Base-by-base conservation (phyloP, 1,140 invertebrate species). In the Drosophila guanche region DNA sequence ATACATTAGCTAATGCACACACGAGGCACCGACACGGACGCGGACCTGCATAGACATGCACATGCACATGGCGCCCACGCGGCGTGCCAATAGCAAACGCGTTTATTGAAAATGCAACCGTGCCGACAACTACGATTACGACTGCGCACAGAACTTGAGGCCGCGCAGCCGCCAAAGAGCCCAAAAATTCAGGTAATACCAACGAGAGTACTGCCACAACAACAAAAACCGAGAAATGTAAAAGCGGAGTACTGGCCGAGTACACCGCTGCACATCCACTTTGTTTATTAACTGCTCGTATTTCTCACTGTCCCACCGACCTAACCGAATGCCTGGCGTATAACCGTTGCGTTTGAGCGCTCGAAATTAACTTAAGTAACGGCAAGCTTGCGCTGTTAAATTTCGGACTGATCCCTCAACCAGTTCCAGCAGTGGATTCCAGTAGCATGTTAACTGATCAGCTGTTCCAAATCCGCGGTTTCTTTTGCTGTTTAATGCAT, bases 61-160 rank as follows among this genome's bases (percentile, higher is more conserved):
- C 65, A 46, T 46, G 71, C 43, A 57, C 33, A 37, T 48, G 61
- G 73, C 81, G 77, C 81, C 81, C 81, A 86, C 81, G 81, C 81
- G 77, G 65, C 69, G 73, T 69, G 78, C 81, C 80, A 76, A 76
- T 69, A 68, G 72, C 67, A 81, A 86, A 86, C 81, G 83, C 83
- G 81, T 86, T 88, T 86, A 86, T 86, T 86, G 83, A 81, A 85
- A 86, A 77, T 63, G 73, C 77, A 75, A 66, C 43, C 33, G 33
- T 37, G 33, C 33, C 33, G 33, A 37, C 25, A 6, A 5, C 25
- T 6, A 5, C 10, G 10, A 10, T 14, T 52, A 12, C 5, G 22
- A 47, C 45, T 22, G 50, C 65, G 62, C 47, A 51, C 63, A 69
- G 66, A 65, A 68, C 63, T 50, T 52, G 40, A 25, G 14, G 45